Evolutionary conservation across 2,888 invertebrate genomes (phyloP).

Genomic region (Parasteatoda lunata): DNA sequence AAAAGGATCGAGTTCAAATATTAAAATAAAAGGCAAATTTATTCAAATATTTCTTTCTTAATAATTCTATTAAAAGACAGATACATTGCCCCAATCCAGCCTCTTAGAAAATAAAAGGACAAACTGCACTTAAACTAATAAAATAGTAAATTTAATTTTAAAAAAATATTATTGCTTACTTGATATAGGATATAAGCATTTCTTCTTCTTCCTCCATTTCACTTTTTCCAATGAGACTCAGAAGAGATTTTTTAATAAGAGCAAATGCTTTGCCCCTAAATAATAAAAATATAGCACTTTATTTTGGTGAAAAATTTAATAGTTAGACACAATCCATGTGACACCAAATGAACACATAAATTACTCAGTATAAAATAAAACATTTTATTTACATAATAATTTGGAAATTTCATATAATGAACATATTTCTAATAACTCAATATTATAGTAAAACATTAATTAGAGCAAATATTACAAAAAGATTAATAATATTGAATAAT

Average conservation of each 20-base stretch:
- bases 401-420: background rate
- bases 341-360: too few species aligned
- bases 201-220: conserved; percentile 53
- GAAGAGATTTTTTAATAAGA: conserved; percentile 34
- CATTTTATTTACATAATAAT: background rate
- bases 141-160: background rate
- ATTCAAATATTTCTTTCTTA: too few species aligned
- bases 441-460: background rate
- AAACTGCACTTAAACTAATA: background rate
- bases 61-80: too few species aligned
- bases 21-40: too few species aligned
- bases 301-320: too few species aligned
- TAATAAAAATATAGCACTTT: background rate
- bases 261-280: conserved; percentile 43
- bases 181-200: conserved; percentile 24
- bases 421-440: background rate
- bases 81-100: background rate
- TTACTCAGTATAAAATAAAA: too few species aligned
- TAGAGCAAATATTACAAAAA: background rate
- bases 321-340: too few species aligned
- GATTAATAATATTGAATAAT: too few species aligned
- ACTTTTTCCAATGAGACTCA: conserved; percentile 51
- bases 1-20: too few species aligned
- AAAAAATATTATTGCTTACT: conserved; percentile 1
- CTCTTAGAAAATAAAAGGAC: background rate